These are phyloP conservation scores for Dicranocentrus wangi DNA, from an alignment of 2,888 invertebrate genomes.

Conservation along the genomic window DNA sequence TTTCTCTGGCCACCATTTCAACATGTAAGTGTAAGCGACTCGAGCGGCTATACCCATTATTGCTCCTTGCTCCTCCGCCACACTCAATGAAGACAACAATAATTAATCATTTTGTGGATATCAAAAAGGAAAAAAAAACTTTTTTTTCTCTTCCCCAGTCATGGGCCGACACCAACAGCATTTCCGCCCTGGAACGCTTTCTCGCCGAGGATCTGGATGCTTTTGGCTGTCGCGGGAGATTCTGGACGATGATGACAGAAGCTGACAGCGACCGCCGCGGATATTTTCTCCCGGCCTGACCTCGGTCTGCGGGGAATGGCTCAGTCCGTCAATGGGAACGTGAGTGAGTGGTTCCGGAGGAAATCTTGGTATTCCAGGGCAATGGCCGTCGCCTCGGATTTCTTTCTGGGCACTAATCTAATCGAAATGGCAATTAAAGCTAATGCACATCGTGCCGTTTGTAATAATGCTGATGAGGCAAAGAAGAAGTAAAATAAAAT, in stretches of 20 bases:
- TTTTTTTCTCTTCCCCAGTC: conserved; percentile 56
- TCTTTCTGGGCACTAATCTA: conserved; percentile 77
- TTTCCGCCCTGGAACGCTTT: conserved; percentile 77
- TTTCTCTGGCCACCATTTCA: conserved; percentile 66
- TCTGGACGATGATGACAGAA: conserved; percentile 77
- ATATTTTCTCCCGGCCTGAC: conserved; percentile 75
- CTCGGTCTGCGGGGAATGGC: conserved; percentile 76
- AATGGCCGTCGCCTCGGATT: conserved; percentile 77
- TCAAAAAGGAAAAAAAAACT: not conserved
- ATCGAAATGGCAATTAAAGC: conserved; percentile 75
- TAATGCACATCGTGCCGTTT: conserved; percentile 40
- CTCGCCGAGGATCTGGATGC: conserved; percentile 74
- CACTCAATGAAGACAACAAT: not conserved
- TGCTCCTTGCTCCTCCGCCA: not conserved
- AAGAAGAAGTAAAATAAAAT: conserved; percentile 5
- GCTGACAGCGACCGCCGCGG: conserved; percentile 76
- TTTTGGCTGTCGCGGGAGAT: conserved; percentile 43
- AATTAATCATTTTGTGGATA: conserved; percentile 27
- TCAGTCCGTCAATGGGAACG: conserved; percentile 79
- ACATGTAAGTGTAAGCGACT: conserved; percentile 57
- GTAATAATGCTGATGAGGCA: conserved; percentile 6
- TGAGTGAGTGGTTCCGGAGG: conserved; percentile 79
- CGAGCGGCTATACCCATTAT: not conserved
- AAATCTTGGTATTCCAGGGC: conserved; percentile 77
- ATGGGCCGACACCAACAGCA: conserved; percentile 81